phyloP scores from a whole-genome alignment of 2,113 vertebrate genomes.

The Bujurquina vittata region DNA sequence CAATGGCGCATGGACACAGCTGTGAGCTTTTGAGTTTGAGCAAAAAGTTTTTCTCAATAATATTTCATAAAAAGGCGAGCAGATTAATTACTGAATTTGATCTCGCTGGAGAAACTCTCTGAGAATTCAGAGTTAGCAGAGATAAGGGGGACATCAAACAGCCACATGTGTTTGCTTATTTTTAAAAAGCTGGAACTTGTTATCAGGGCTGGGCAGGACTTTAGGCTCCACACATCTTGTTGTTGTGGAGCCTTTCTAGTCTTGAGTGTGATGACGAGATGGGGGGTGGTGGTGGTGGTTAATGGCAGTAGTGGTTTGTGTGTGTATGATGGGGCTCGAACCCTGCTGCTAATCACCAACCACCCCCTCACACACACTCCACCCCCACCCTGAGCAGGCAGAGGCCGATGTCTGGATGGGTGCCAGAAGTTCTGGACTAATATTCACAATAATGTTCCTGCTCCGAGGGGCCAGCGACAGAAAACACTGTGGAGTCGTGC shows the following conservation, averaged over 20 bases:
- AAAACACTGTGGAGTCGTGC: conserved; percentile 73
- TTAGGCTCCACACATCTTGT: conserved; percentile 76
- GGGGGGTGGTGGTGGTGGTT: conserved; percentile 37
- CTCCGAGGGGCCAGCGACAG: conserved; percentile 62
- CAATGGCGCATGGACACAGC: conserved; percentile 46
- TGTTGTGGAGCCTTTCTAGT: conserved; percentile 76
- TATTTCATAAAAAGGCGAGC: conserved; percentile 60
- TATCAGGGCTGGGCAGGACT: conserved; percentile 85
- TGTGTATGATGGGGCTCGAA: conserved; percentile 54
- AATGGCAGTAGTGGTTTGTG: conserved; percentile 57
- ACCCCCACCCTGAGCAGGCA: conserved; percentile 40
- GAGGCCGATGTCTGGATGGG: conserved; percentile 67
- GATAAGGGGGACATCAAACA: conserved; percentile 87
- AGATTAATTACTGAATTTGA: conserved; percentile 82
- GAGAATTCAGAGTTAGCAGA: conserved; percentile 75
- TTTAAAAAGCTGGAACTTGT: conserved; percentile 87
- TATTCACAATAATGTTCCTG: conserved; percentile 75
- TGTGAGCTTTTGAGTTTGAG: conserved; percentile 55
- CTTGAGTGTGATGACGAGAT: conserved; percentile 59
- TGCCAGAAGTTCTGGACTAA: conserved; percentile 77
- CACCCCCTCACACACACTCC: not conserved
- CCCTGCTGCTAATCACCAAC: conserved; percentile 54
- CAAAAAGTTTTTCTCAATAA: conserved; percentile 71
- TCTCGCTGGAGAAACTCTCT: conserved; percentile 71
- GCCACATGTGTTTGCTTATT: conserved; percentile 89